Percentiles rank a stretch among this genome's conserved stretches.
phyloP scores from a whole-genome alignment of 2,113 vertebrate species.

The Larimichthys polyactis region DNA sequence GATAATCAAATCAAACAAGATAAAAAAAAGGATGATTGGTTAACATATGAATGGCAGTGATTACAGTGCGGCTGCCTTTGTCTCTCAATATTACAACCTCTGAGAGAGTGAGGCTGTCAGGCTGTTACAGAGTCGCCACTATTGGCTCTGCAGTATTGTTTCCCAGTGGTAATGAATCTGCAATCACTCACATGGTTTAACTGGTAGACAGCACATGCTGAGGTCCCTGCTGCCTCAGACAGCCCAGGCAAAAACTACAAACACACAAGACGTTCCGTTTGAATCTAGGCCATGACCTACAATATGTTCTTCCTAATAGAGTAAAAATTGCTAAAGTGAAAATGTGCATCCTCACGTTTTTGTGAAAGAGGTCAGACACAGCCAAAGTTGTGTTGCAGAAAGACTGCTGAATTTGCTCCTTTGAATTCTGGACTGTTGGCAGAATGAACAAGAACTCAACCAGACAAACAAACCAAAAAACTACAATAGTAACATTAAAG shows the following conservation, averaged over 20 bases:
- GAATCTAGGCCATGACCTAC: conserved; percentile 41
- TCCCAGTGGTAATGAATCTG: conserved; percentile 37
- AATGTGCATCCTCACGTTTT: conserved; percentile 1
- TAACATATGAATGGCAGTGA: conserved; percentile 52
- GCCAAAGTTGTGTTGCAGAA: not conserved
- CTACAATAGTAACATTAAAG: not conserved
- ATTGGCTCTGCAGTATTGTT: conserved; percentile 27
- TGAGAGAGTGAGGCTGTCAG: conserved; percentile 24
- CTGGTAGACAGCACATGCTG: conserved; percentile 22
- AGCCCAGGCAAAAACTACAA: not conserved
- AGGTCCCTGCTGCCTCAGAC: conserved; percentile 24
- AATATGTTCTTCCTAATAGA: conserved; percentile 4
- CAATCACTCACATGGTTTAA: conserved; percentile 24
- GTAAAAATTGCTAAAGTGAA: not conserved
- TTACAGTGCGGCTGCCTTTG: conserved; percentile 39
- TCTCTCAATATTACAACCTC: conserved; percentile 47
- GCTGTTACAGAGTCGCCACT: conserved; percentile 7
- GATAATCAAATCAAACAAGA: conserved; percentile 56
- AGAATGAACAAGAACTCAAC: not conserved
- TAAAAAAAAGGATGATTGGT: conserved; percentile 41
- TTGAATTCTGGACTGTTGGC: not conserved
- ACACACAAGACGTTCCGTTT: conserved; percentile 8
- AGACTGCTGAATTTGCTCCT: not conserved
- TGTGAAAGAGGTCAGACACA: conserved; percentile 4
- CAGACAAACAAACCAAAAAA: not conserved